Percentiles rank a stretch among this genome's conserved stretches.
These are phyloP conservation scores for Andrena bicolor DNA, from an alignment of 2,888 invertebrate species.

Conservation along the genomic window DNA sequence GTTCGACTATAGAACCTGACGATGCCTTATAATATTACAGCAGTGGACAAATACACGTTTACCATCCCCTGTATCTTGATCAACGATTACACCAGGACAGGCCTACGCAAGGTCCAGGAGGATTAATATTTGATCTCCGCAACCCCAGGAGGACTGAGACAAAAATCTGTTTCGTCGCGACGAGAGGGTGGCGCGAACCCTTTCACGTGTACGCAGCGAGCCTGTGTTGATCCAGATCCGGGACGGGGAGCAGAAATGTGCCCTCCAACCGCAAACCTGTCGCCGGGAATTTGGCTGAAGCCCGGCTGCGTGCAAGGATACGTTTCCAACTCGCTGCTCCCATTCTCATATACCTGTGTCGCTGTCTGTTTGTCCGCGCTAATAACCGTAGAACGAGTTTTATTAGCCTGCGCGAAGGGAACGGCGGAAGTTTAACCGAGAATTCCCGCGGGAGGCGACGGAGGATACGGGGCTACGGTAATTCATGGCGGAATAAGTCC, in stretches of 20 bases:
- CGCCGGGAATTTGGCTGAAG: conserved; percentile 33
- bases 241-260: conserved; percentile 33
- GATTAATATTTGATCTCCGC: not conserved
- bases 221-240: conserved; percentile 32
- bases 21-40: no score
- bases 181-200: conserved; percentile 14
- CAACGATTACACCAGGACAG: not conserved
- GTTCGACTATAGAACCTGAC: no score
- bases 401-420: not conserved
- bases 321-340: not conserved
- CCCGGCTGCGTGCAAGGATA: not conserved
- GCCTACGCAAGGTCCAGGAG: not conserved
- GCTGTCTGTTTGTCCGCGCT: conserved; percentile 40
- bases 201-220: conserved; percentile 1
- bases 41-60: no score
- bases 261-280: conserved; percentile 25
- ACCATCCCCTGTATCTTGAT: not conserved
- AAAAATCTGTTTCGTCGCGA: conserved; percentile 8
- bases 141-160: not conserved
- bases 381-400: conserved; percentile 44
- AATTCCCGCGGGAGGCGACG: conserved; percentile 2
- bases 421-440: conserved; percentile 22
- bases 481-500: conserved; percentile 46
- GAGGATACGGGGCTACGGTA: conserved; percentile 15
- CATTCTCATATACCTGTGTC: not conserved